Percentiles rank a stretch among this genome's conserved stretches.
phyloP scores from a whole-genome alignment of 2,797 vertebrate genomes.

The Muscicapa comitata region DNA sequence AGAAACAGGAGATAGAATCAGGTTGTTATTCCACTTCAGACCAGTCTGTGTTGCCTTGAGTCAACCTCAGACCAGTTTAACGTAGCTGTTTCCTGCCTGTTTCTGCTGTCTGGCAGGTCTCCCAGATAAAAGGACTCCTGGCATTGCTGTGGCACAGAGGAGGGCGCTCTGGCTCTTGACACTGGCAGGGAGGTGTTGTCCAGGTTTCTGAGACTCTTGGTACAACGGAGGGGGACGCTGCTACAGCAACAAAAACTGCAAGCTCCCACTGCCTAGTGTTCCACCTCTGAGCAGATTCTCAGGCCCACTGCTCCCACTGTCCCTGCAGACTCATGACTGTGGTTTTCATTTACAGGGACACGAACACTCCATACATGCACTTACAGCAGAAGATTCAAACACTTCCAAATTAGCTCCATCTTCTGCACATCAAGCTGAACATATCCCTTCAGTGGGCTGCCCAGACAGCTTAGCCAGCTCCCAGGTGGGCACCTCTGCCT shows the following conservation, averaged over 20 bases:
- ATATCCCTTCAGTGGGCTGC: not conserved
- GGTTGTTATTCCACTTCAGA: not conserved
- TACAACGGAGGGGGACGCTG: rapidly evolving
- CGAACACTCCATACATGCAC: not conserved
- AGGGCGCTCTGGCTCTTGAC: not conserved
- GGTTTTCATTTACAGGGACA: not conserved
- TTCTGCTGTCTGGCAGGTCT: not conserved
- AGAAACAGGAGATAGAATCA: not conserved
- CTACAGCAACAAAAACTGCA: not conserved
- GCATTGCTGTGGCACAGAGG: not conserved
- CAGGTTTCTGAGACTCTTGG: not conserved
- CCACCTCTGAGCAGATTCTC: not conserved
- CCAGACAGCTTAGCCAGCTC: not conserved
- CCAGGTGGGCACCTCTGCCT: not conserved
- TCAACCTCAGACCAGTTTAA: not conserved
- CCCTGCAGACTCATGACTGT: not conserved
- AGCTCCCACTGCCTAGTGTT: not conserved
- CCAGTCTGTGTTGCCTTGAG: not conserved
- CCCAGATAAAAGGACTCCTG: not conserved
- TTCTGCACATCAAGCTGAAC: not conserved
- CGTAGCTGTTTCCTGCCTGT: not conserved
- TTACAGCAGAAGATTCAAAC: not conserved
- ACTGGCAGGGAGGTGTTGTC: not conserved
- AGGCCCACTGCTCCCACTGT: not conserved
- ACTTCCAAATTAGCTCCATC: not conserved